phyloP scores from a whole-genome alignment of 1,140 invertebrate genomes.

The Camponotus vicinus region DNA sequence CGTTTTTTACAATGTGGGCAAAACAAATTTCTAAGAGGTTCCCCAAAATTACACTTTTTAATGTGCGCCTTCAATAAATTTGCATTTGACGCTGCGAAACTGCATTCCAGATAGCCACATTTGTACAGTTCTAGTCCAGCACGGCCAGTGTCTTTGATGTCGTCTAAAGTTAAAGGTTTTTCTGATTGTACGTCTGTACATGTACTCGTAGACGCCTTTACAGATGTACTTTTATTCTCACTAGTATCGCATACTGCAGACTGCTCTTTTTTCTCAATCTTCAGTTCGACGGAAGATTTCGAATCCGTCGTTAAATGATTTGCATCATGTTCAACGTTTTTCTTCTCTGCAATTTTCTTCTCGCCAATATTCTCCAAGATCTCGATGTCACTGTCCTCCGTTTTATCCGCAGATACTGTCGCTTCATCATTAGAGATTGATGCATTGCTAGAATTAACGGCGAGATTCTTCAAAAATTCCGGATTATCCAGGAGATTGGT shows the following conservation, averaged over 20 bases:
- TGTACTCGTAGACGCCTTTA: not conserved
- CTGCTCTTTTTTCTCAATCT: slow-evolving; percentile 31
- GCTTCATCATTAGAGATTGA: not conserved
- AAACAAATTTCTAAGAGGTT: slow-evolving; percentile 72
- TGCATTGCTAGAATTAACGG: not conserved
- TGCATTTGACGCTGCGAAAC: slow-evolving; percentile 74
- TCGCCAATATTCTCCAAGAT: slow-evolving; percentile 78
- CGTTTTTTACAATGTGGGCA: slow-evolving; percentile 87
- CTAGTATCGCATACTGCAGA: not conserved
- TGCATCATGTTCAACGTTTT: not conserved
- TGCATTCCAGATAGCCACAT: slow-evolving; percentile 85
- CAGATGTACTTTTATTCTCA: slow-evolving; percentile 23
- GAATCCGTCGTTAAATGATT: not conserved
- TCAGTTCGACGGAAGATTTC: not conserved
- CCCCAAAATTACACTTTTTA: slow-evolving; percentile 80
- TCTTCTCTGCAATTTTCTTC: not conserved
- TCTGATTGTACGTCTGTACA: slow-evolving; percentile 38
- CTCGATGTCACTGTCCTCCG: slow-evolving; percentile 81
- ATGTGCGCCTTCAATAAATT: slow-evolving; percentile 85
- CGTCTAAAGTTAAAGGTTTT: slow-evolving; percentile 77
- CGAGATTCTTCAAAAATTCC: slow-evolving; percentile 72
- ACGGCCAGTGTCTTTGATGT: slow-evolving; percentile 82
- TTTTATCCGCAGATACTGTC: slow-evolving; percentile 15
- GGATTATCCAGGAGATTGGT: slow-evolving; percentile 81
- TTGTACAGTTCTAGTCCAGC: slow-evolving; percentile 84